A percentile compares a stretch with the other conserved stretches of the same genome.
These are phyloP conservation scores for Lagenorhynchus albirostris DNA, from an alignment of 2,113 vertebrate species.

Conservation along the genomic window DNA sequence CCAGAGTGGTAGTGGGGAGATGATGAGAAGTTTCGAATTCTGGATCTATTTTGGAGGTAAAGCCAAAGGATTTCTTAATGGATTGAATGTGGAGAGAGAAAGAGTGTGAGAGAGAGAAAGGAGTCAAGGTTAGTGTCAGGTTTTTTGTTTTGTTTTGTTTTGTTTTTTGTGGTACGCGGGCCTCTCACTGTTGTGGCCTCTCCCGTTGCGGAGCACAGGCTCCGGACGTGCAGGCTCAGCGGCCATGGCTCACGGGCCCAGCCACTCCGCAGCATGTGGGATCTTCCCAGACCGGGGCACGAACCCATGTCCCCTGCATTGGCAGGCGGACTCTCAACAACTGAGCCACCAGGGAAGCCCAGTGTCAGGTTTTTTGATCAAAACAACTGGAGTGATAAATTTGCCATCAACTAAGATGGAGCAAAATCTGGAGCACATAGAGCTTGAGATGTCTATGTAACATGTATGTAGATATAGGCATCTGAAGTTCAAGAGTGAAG, in stretches of 20 bases:
- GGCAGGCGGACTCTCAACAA: no score
- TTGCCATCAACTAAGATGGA: neutral
- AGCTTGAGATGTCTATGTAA: neutral
- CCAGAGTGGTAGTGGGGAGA: neutral
- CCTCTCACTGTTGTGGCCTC: no score
- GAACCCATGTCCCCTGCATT: no score
- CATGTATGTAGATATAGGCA: neutral
- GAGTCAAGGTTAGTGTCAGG: neutral
- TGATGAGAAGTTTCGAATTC: neutral
- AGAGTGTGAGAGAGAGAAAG: neutral
- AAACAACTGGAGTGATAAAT: neutral
- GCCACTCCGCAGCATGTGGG: no score
- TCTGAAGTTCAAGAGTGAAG: neutral
- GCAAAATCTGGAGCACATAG: neutral
- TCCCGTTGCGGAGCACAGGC: no score
- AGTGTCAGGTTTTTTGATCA: neutral
- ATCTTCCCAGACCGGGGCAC: no score
- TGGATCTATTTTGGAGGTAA: neutral
- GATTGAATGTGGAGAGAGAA: neutral
- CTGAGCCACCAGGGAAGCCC: no score
- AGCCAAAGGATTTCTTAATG: neutral
- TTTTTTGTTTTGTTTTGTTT: neutral
- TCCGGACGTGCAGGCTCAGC: no score
- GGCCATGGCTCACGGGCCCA: no score
- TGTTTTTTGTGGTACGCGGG: no score